Evolutionary conservation across 2,113 vertebrate genomes (phyloP).

Genomic region (Tragelaphus buxtoni): DNA sequence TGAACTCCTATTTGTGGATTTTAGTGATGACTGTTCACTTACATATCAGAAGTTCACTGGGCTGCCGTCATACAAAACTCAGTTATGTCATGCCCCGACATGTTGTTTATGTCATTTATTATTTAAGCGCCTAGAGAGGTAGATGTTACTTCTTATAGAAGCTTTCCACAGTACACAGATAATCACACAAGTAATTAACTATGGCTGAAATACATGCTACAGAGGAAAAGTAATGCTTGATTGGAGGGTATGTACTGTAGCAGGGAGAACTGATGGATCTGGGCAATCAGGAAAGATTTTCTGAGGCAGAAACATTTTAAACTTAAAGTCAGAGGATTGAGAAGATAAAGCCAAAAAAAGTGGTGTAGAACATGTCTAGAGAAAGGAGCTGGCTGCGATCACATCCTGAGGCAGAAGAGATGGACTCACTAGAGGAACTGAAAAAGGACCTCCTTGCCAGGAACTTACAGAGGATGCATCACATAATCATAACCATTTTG

Average conservation of each 20-base stretch:
- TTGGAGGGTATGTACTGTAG: background rate
- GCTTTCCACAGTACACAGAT: background rate
- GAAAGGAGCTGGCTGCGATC: background rate
- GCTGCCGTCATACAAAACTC: background rate
- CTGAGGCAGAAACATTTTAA: background rate
- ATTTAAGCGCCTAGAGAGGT: background rate
- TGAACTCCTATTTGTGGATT: background rate
- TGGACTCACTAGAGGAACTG: background rate
- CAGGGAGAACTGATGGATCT: background rate
- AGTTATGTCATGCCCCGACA: background rate
- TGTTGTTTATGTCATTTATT: background rate
- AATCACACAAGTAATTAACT: background rate
- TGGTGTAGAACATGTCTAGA: background rate
- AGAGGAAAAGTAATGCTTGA: background rate
- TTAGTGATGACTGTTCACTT: background rate
- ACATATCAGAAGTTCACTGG: background rate
- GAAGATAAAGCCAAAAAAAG: background rate
- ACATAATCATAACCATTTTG: background rate
- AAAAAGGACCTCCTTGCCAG: background rate
- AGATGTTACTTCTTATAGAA: background rate
- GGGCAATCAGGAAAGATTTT: background rate
- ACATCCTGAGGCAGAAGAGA: background rate
- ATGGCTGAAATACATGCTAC: background rate
- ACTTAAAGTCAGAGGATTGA: background rate
- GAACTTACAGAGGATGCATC: background rate